Evolutionary conservation across 2,888 invertebrate genomes (phyloP), one percentile per base, ranked within the genome.

Genomic region (Apodemia duryi): DNA sequence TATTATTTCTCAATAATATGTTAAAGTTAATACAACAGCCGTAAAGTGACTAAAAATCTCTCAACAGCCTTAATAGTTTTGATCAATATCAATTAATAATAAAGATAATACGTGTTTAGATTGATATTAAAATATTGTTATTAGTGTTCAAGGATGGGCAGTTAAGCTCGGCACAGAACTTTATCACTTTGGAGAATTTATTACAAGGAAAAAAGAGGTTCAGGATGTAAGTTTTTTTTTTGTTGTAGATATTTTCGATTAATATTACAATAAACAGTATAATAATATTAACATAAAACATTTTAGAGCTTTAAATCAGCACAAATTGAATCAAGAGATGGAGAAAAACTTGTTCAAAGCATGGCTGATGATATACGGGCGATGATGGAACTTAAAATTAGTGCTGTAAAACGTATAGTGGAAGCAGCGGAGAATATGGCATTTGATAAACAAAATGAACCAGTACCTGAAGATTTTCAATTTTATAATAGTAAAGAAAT

Each of bases 361-460:
- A 97, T 98, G 92, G 95, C 96, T 10, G 95, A 95, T 72, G 96
- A 97, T 75, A 96, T 98, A 67, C 95, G 96, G 77, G 95, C 94
- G 65, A 97, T 98, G 96, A 96, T 97, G 95, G 96, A 96, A 71
- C 94, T 96, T 57, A 97, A 97, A 92, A 96, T 97, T 69, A 95
- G 96, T 73, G 97, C 98, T 10, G 96, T 98, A 43, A 94, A 95
- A 91, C 93, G 97, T 76, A 97, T 98, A 76, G 97, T 97, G 90
- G 97, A 97, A 82, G 95, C 96, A 7, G 97, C 97, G 0, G 97
- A 98, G 81, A 95, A 96, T 72, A 95, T 95, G 80, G 96, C 97
- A 1, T 92, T 95, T 70, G 91, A 91, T 70, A 91, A 91, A 78
- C 91, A 91, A 77, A 90, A 81, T 67, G 91, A 91, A 71, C 84